Conservation (phyloP, 2,888 invertebrate species). For the Caenorhabditis sp. region DNA sequence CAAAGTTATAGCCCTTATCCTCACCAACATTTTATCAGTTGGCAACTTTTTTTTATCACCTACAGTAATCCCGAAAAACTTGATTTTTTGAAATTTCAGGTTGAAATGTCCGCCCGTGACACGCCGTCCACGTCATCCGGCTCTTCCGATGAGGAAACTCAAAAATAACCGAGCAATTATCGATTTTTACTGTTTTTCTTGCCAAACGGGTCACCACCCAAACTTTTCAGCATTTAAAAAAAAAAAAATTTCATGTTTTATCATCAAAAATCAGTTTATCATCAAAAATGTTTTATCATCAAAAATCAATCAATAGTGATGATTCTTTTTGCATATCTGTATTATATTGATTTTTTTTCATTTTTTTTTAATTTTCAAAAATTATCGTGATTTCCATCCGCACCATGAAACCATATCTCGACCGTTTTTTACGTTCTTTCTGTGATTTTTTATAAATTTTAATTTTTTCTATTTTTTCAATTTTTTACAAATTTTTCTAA, state of each 20-base stretch:
- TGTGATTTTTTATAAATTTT: neutral
- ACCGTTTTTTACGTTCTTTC: neutral
- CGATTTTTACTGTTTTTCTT: conserved; percentile 6
- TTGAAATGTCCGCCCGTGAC: conserved; percentile 56
- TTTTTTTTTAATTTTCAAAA: neutral
- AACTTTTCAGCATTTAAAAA: neutral
- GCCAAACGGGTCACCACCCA: conserved; percentile 45
- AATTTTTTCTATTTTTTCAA: neutral
- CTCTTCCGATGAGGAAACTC: conserved; percentile 41
- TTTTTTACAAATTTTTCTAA: neutral
- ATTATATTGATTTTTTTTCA: conserved; percentile 24
- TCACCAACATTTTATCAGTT: no score
- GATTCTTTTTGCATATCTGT: conserved; percentile 36
- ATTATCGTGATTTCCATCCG: no score
- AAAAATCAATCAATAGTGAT: no score
- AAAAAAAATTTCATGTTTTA: no score
- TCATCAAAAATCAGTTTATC: no score
- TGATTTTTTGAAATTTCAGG: conserved; percentile 23
- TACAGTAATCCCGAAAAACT: no score
- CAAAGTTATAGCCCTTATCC: no score
- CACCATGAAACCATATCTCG: neutral
- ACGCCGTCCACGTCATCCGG: conserved; percentile 35
- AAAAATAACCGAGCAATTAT: conserved; percentile 9
- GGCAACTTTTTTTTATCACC: no score
- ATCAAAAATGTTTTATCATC: no score